Conservation (phyloP, 2,888 invertebrate species). For the Caenorhabditis macrosperma region DNA sequence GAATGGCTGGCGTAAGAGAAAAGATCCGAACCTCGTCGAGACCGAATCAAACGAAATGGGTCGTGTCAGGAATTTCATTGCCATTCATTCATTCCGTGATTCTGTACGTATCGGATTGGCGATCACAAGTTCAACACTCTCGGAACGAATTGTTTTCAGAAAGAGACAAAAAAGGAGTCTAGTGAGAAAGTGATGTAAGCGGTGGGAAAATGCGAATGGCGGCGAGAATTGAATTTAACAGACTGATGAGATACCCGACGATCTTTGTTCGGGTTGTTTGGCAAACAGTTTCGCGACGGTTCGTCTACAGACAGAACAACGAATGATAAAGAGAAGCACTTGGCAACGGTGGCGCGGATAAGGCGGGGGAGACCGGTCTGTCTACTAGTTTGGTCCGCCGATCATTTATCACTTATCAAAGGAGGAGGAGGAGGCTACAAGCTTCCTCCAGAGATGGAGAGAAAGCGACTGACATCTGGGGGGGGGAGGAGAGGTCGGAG, state of each 20-base stretch:
- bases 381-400: slow-evolving; percentile 23
- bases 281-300: slow-evolving; percentile 38
- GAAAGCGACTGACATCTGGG: slow-evolving; percentile 3
- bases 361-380: slow-evolving; percentile 30
- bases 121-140: slow-evolving; percentile 36
- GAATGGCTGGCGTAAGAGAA: not conserved
- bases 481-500: not conserved
- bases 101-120: not conserved
- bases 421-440: not conserved
- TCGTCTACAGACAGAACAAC: slow-evolving; percentile 3
- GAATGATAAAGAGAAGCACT: slow-evolving; percentile 31
- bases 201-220: not conserved
- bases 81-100: not conserved
- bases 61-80: slow-evolving; percentile 49
- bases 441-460: not conserved
- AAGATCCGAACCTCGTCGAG: slow-evolving; percentile 2
- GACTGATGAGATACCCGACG: slow-evolving; percentile 4
- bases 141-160: not conserved
- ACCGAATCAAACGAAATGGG: slow-evolving; percentile 20
- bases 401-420: slow-evolving; percentile 33
- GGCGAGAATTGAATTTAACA: slow-evolving; percentile 18
- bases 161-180: not conserved
- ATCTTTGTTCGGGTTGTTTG: slow-evolving; percentile 50
- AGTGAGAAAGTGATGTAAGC: not conserved
- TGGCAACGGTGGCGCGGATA: slow-evolving; percentile 11